These are phyloP conservation scores for Biston stratarius DNA, from an alignment of 2,888 invertebrate genomes.

Conservation along the genomic window DNA sequence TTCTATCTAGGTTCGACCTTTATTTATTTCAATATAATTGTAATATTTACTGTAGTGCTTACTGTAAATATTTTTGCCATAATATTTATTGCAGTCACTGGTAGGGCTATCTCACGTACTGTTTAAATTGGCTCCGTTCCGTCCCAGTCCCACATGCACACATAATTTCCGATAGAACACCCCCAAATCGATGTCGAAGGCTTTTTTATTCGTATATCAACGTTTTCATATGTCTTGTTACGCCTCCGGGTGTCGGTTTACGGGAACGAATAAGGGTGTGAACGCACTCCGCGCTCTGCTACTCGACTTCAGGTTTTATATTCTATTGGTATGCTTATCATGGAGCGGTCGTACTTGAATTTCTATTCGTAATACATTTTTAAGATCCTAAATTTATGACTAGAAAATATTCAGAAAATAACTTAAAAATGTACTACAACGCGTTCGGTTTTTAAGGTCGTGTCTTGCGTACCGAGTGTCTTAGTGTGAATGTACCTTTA, in stretches of 20 bases:
- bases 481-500: slow-evolving; percentile 20
- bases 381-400: no score
- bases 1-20: no score
- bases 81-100: no score
- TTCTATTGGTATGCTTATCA: neutral
- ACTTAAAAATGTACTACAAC: no score
- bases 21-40: no score
- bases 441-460: neutral
- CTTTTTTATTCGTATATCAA: slow-evolving; percentile 57
- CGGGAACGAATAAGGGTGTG: slow-evolving; percentile 21
- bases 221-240: slow-evolving; percentile 55
- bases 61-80: no score
- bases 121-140: slow-evolving; percentile 31
- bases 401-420: no score
- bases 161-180: slow-evolving; percentile 67
- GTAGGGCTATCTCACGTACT: slow-evolving; percentile 6
- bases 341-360: no score
- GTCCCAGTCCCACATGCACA: slow-evolving; percentile 56
- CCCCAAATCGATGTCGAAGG: slow-evolving; percentile 61
- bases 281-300: neutral
- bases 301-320: neutral
- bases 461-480: neutral
- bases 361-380: no score
- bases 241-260: slow-evolving; percentile 49
- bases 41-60: no score